Evolutionary conservation across 1,140 invertebrate species (phyloP), one percentile per base, ranked within the genome.

Genomic region (Pomacea maculata): DNA sequence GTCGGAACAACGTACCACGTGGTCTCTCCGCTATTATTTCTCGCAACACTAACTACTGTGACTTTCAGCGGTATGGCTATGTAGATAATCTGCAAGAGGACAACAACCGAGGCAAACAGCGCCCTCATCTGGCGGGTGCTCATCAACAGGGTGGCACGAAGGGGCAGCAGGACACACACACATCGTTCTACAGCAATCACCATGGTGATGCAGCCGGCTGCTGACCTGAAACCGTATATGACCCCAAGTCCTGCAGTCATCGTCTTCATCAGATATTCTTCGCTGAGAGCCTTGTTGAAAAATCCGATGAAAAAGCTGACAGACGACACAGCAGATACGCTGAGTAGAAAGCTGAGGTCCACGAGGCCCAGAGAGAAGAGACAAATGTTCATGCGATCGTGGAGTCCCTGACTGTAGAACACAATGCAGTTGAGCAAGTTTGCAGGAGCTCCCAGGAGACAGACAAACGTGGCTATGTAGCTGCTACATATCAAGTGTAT

Each of bases 331-430:
- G 61, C 34, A 25, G 63, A 14, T 8, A 29, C 19, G 10, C 57
- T 17, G 29, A 14, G 17, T 57, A 12, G 61, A 64, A 17, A 63
- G 34, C 19, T 34, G 5, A 14, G 12, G 74, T 75, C 74, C 10
- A 63, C 25, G 10, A 34, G 6, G 2, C 54, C 57, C 57, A 75
- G 55, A 14, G 74, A 21, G n/a, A 75, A 75, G 6, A 75, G n/a
- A 34, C 74, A 75, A 3, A 75, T n/a, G 55, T 75, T 75, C 19
- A 75, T 55, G 10, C 74, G 74, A n/a, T 75, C 74, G 11, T 25
- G n/a, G 1, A 64, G 57, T 17, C 57, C 57, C 7, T 25, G 74
- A 17, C 64, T n/a, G 21, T 17, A 63, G 25, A 75, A 75, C 55
- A 64, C 74, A 54, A 57, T n/a, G 19, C 54, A 57, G 73, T 75